Conservation (phyloP, 2,113 vertebrate genomes). For the Indri indri region DNA sequence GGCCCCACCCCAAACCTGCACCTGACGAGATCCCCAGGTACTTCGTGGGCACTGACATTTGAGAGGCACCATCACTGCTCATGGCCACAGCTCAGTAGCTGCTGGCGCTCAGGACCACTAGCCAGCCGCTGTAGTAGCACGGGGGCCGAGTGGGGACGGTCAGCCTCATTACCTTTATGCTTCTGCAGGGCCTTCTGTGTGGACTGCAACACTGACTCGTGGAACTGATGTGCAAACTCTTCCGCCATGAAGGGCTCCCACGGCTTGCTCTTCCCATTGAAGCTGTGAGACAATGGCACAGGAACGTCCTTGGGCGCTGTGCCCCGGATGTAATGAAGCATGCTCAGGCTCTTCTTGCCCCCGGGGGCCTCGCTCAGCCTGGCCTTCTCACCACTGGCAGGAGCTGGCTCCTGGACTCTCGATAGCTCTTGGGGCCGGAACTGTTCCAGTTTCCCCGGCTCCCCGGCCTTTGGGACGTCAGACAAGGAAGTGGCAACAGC, state of each 20-base stretch:
- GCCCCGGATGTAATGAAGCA: constrained; percentile 91
- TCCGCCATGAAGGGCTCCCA: constrained; percentile 97
- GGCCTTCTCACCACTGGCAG: constrained; percentile 83
- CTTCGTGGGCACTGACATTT: rapidly evolving
- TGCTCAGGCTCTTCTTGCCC: constrained; percentile 90
- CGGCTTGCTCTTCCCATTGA: constrained; percentile 94
- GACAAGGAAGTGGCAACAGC: constrained; percentile 83
- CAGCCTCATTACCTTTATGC: constrained; percentile 90
- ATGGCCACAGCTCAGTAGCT: background rate
- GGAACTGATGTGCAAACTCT: constrained; percentile 99
- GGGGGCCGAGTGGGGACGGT: rapidly evolving
- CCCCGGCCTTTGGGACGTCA: constrained; percentile 77
- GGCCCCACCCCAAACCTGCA: background rate
- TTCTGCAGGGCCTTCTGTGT: constrained; percentile 98
- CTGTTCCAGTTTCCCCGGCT: constrained; percentile 86
- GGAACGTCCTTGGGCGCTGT: constrained; percentile 90
- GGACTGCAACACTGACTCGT: constrained; percentile 98
- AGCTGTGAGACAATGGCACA: constrained; percentile 85
- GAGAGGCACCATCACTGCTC: rapidly evolving
- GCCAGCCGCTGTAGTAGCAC: rapidly evolving
- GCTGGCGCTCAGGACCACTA: rapidly evolving
- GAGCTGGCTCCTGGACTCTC: constrained; percentile 86
- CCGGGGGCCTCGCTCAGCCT: constrained; percentile 85
- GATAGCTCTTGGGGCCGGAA: constrained; percentile 85
- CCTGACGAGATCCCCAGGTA: background rate